A percentile compares a stretch with the other conserved stretches of the same genome.
Conservation (phyloP, 92 coral and sea anemone genomes). For the Scolanthus callimorphus region DNA sequence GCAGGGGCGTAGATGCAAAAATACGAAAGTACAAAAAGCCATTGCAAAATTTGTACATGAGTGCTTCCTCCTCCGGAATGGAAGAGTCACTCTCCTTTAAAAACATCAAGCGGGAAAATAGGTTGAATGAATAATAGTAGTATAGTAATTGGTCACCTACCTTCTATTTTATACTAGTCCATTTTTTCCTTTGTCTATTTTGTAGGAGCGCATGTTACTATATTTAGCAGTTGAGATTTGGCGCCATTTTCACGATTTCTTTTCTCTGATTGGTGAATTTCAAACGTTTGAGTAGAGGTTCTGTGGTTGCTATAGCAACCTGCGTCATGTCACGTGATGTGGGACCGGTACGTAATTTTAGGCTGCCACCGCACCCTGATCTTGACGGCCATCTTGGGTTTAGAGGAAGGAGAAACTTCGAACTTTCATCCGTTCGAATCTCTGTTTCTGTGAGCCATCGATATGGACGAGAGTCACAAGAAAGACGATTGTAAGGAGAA, state of each 20-base stretch:
- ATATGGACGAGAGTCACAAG: conserved; percentile 73
- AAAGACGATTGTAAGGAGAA: no score
- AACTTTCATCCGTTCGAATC: conserved; percentile 39
- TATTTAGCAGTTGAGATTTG: not conserved
- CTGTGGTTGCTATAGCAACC: conserved; percentile 24
- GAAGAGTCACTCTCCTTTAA: no score
- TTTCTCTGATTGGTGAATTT: conserved; percentile 8
- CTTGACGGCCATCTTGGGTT: conserved; percentile 47
- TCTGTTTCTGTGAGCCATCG: conserved; percentile 62
- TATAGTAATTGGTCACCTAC: no score
- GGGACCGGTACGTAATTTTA: conserved; percentile 36
- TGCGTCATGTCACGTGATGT: conserved; percentile 50
- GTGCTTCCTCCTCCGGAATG: not conserved
- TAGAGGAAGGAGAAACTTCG: conserved; percentile 25
- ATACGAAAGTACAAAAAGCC: no score
- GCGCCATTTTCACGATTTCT: not conserved
- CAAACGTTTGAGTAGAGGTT: not conserved
- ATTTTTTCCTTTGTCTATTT: no score
- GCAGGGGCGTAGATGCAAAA: no score
- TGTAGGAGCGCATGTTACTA: no score
- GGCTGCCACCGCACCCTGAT: conserved; percentile 43
- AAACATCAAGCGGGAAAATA: no score
- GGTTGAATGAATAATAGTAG: no score
- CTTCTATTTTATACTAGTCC: no score
- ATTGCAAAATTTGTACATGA: no score